phyloP scores from a whole-genome alignment of 2,113 vertebrate genomes.

The Pyrgilauda ruficollis region DNA sequence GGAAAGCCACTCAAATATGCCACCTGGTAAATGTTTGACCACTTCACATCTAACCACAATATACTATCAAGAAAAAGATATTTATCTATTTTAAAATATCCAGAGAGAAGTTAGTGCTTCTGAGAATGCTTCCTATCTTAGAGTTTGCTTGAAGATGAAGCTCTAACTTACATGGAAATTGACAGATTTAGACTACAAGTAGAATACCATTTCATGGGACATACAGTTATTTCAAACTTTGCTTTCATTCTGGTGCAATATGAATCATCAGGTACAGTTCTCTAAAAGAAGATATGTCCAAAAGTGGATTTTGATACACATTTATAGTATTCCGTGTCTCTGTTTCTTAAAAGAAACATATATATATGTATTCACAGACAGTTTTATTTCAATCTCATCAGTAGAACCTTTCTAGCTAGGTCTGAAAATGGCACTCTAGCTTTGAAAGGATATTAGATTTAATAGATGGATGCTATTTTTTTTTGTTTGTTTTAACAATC shows the following conservation, averaged over 20 bases:
- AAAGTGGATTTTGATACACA: not conserved
- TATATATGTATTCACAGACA: not conserved
- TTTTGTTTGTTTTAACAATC: not conserved
- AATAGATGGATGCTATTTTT: not conserved
- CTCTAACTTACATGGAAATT: not conserved
- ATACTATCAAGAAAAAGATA: rapidly evolving
- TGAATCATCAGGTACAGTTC: not conserved
- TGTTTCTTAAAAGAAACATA: not conserved
- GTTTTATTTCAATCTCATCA: not conserved
- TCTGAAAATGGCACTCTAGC: not conserved
- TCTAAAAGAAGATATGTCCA: not conserved
- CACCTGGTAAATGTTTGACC: not conserved
- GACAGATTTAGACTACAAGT: not conserved
- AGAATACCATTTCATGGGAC: not conserved
- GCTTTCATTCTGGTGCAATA: not conserved
- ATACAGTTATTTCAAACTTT: not conserved
- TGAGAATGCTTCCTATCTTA: not conserved
- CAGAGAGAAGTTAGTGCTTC: not conserved
- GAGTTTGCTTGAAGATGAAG: not conserved
- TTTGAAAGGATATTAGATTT: not conserved
- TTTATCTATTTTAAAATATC: not conserved
- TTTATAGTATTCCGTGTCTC: not conserved
- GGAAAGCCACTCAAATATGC: not conserved
- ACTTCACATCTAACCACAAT: not conserved
- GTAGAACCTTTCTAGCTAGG: not conserved